These are phyloP conservation scores for Oenanthe melanoleuca DNA, from an alignment of 2,113 vertebrate species.

Conservation along the genomic window DNA sequence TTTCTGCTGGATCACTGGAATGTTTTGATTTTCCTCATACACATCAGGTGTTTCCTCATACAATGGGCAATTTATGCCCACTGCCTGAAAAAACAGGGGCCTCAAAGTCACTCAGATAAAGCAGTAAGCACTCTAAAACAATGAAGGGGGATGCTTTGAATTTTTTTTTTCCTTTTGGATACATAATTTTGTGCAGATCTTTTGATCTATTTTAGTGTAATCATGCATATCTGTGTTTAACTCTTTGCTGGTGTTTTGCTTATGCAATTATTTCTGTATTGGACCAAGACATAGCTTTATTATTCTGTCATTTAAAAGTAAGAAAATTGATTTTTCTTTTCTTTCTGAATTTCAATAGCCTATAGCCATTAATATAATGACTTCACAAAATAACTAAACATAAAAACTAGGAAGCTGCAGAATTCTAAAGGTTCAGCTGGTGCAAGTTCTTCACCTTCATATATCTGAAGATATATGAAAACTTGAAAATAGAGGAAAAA, in stretches of 20 bases:
- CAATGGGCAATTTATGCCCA: fast-evolving
- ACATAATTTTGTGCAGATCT: neutral
- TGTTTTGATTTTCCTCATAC: neutral
- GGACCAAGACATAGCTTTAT: neutral
- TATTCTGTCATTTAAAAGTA: neutral
- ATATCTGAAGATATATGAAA: neutral
- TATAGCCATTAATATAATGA: neutral
- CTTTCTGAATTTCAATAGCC: neutral
- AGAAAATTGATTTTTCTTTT: neutral
- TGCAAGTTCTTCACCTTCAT: neutral
- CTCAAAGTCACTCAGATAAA: neutral
- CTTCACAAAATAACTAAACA: neutral
- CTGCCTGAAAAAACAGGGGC: fast-evolving
- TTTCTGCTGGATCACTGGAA: neutral
- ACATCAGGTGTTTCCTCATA: neutral
- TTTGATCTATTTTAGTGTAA: neutral
- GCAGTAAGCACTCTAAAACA: neutral
- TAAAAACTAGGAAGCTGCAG: neutral
- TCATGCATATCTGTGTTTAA: neutral
- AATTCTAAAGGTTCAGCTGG: neutral
- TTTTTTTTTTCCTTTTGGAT: neutral
- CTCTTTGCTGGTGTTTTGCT: neutral
- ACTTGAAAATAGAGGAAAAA: neutral
- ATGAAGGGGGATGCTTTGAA: neutral
- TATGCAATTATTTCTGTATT: neutral